Base-by-base conservation (phyloP, 2,888 invertebrate genomes). In the Trachelus stipa region DNA sequence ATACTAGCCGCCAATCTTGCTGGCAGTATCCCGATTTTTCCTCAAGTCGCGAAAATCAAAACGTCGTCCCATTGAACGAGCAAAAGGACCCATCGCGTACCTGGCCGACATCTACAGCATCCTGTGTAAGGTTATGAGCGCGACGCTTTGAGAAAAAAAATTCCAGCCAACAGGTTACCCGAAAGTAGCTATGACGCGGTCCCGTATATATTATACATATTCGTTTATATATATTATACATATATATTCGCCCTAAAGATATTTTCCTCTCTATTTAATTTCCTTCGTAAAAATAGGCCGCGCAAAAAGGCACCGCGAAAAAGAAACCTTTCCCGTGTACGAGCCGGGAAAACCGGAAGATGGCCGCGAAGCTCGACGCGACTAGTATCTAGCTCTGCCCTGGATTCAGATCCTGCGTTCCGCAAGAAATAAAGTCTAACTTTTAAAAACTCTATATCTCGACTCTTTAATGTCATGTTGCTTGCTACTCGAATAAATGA, bases 1-100 rank as follows among this genome's bases (percentile, higher is more conserved):
- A 78, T 75, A 73, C 78, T 75, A 78, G 78, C 75, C 75, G 75
- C 69, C 34, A 71, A 76, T 56, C 56, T 40, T 23, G 37, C 37
- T 40, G 56, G 56, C 56, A 56, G 2, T 6, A 2, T 0, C 56
- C 23, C 9, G 56, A 23, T 23, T 56, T 56, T 56, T 15, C 23
- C 56, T 56, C 2, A 0, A 56, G 9, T 6, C 56, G 23, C 56
- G 56, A 23, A 23, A 56, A 56, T 56, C 9, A 4, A 56, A 23
- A 56, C 9, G 6, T 9, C 40, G 23, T 56, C 56, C 9, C 1
- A 0, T 9, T 9, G 15, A 23, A 56, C 23, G 56, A 56, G 56
- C 23, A 2, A 23, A 56, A 9, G 23, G 6, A 56, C 23, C 23
- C 56, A 23, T 23, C 56, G 56, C 56, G 56, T 56, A 56, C 56